These are phyloP conservation scores for Xestia sexstrigata DNA, from an alignment of 2,888 invertebrate genomes.

Conservation along the genomic window DNA sequence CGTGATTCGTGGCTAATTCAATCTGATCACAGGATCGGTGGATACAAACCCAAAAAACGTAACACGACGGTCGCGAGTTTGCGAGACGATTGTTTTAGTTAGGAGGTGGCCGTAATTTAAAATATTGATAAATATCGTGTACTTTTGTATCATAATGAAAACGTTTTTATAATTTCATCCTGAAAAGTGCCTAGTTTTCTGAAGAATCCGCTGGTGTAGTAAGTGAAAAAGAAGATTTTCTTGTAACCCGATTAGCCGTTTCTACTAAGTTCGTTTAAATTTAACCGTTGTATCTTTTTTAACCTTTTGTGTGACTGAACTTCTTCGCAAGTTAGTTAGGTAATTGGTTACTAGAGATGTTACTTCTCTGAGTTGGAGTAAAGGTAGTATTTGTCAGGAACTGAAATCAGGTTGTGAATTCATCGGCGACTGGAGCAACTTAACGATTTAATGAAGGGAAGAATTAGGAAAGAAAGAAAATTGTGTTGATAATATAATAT, in stretches of 20 bases:
- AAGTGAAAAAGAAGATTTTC: slow-evolving; percentile 23
- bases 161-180: background rate
- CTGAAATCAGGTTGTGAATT: background rate
- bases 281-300: slow-evolving; percentile 37
- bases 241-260: slow-evolving; percentile 39
- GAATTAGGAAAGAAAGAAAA: too few species aligned
- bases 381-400: slow-evolving; percentile 5
- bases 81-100: background rate
- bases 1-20: too few species aligned
- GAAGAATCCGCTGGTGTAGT: background rate
- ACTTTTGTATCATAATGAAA: background rate
- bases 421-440: background rate
- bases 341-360: slow-evolving; percentile 37
- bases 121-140: background rate
- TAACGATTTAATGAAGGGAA: background rate
- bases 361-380: background rate
- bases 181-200: background rate
- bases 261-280: slow-evolving; percentile 36
- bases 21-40: too few species aligned
- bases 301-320: slow-evolving; percentile 42
- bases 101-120: background rate
- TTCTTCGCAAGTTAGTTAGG: slow-evolving; percentile 46
- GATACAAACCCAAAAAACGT: too few species aligned
- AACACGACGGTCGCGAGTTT: background rate
- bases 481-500: too few species aligned